phyloP scores from a whole-genome alignment of 1,140 invertebrate species.

The Ladona fulva region DNA sequence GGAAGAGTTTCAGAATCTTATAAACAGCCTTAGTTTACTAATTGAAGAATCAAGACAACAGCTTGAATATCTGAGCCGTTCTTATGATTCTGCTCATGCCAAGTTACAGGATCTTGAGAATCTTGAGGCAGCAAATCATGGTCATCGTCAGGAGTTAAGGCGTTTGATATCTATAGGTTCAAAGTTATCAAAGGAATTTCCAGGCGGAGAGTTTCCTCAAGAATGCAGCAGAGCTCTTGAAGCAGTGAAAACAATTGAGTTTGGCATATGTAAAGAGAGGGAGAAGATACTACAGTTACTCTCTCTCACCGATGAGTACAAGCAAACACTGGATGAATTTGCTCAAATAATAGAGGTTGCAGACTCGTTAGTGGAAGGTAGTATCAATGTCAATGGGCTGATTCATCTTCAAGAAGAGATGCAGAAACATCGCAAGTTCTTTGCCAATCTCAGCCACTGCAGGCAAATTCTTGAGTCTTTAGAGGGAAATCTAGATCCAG shows the following conservation, averaged over 20 bases:
- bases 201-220: conserved; percentile 52
- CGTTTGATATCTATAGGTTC: conserved; percentile 44
- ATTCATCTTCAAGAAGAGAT: conserved; percentile 76
- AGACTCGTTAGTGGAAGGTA: conserved; percentile 62
- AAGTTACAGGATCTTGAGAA: conserved; percentile 57
- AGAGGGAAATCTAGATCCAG: conserved; percentile 69
- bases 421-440: conserved; percentile 80
- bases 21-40: conserved; percentile 42
- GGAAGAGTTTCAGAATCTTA: conserved; percentile 54
- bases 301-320: conserved; percentile 71
- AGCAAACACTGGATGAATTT: conserved; percentile 75
- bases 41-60: conserved; percentile 44
- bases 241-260: background rate
- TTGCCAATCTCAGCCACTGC: conserved; percentile 77
- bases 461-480: conserved; percentile 68
- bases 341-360: conserved; percentile 72
- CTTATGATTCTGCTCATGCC: conserved; percentile 44
- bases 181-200: conserved; percentile 50
- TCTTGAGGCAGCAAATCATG: conserved; percentile 49
- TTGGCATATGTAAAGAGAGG: conserved; percentile 40
- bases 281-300: conserved; percentile 62
- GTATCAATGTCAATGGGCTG: conserved; percentile 60
- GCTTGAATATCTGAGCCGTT: conserved; percentile 46
- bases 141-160: conserved; percentile 39
- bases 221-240: conserved; percentile 28